Evolutionary conservation across 2,797 vertebrate species (phyloP).

Genomic region (Oryzias sinensis): DNA sequence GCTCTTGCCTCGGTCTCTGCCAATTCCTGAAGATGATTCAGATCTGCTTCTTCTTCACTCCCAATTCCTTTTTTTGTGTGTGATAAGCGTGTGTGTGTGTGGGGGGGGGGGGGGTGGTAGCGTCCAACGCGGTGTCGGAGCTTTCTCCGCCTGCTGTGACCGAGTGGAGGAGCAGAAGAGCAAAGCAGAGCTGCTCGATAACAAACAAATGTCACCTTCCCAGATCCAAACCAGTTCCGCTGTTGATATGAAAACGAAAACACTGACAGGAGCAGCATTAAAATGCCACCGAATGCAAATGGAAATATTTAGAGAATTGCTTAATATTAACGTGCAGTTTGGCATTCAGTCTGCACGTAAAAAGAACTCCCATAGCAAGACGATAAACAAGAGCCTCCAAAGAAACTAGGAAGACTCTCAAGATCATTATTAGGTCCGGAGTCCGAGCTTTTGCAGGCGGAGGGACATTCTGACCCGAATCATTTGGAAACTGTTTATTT

Average conservation of each 20-base stretch:
- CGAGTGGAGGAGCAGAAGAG: constrained; percentile 8
- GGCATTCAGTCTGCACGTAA: constrained; percentile 18
- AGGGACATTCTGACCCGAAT: constrained; percentile 5
- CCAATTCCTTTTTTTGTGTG: not conserved
- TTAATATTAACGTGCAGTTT: constrained; percentile 8
- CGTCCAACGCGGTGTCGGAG: not conserved
- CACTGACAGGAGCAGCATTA: constrained; percentile 19
- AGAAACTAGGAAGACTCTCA: not conserved
- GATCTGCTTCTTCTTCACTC: not conserved
- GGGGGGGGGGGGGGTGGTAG: not conserved
- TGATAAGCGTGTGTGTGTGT: too few species aligned
- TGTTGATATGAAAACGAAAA: constrained; percentile 33
- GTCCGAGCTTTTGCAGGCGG: not conserved
- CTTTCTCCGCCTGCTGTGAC: constrained; percentile 4
- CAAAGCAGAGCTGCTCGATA: constrained; percentile 8
- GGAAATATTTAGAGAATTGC: constrained; percentile 13
- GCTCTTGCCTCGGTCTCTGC: not conserved
- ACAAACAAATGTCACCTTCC: constrained; percentile 31
- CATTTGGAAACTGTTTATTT: not conserved
- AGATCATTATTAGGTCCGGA: constrained; percentile 1
- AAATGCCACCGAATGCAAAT: constrained; percentile 35
- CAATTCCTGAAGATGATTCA: not conserved
- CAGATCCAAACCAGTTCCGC: constrained; percentile 27
- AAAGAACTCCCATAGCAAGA: constrained; percentile 5
- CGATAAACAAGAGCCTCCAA: constrained; percentile 16